Conservation (phyloP, 2,888 invertebrate genomes). For the Archips xylosteana region DNA sequence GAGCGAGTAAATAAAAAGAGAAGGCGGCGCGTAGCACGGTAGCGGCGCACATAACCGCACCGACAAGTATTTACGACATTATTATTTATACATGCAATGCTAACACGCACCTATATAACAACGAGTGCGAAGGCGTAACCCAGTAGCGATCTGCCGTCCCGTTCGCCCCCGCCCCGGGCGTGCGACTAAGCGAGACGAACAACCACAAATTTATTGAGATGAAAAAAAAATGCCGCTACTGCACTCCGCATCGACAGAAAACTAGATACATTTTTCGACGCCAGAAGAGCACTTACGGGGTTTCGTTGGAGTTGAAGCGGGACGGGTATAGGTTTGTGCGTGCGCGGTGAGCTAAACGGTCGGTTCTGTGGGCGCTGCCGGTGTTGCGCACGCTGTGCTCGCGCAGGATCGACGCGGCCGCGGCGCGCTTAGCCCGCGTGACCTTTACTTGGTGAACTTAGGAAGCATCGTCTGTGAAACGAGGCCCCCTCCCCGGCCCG, state of each 20-base stretch:
- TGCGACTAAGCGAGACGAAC: slow-evolving; percentile 82
- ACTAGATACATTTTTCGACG: slow-evolving; percentile 85
- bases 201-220: slow-evolving; percentile 85
- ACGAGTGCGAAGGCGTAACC: slow-evolving; percentile 85
- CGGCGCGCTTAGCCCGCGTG: slow-evolving; percentile 81
- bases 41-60: slow-evolving; percentile 76
- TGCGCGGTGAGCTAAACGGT: slow-evolving; percentile 74
- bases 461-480: slow-evolving; percentile 84
- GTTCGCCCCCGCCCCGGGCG: slow-evolving; percentile 78
- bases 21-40: slow-evolving; percentile 77
- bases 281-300: slow-evolving; percentile 59
- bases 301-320: slow-evolving; percentile 56
- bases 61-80: slow-evolving; percentile 79
- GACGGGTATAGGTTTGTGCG: slow-evolving; percentile 62
- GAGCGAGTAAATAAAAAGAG: slow-evolving; percentile 50
- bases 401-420: slow-evolving; percentile 77
- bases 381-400: slow-evolving; percentile 82
- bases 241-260: slow-evolving; percentile 84
- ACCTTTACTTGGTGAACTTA: slow-evolving; percentile 85
- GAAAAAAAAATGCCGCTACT: slow-evolving; percentile 81
- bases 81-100: slow-evolving; percentile 81
- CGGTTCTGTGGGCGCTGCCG: slow-evolving; percentile 84
- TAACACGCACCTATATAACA: slow-evolving; percentile 84
- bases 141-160: slow-evolving; percentile 80
- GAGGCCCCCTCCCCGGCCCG: slow-evolving; percentile 76